A percentile compares a stretch with the other conserved stretches of the same genome.
These are phyloP conservation scores for Melanchra persicariae DNA, from an alignment of 2,888 invertebrate species.

Conservation along the genomic window DNA sequence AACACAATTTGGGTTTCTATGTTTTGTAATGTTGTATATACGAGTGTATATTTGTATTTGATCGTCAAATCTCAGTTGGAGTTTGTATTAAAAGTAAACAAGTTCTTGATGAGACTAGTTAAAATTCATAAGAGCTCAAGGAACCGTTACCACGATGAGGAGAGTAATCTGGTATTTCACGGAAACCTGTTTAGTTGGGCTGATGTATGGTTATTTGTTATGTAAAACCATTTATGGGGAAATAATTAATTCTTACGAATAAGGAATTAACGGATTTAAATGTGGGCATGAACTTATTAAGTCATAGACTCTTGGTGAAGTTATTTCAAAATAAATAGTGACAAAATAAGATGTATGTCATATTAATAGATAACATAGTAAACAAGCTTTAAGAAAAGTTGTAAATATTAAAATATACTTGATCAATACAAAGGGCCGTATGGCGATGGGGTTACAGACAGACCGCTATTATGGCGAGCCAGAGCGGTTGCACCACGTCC, in stretches of 20 bases:
- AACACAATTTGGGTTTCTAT: constrained; percentile 33
- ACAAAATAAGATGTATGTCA: background rate
- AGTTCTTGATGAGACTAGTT: constrained; percentile 68
- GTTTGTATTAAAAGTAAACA: constrained; percentile 61
- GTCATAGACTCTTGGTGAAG: background rate
- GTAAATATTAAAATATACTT: constrained; percentile 20
- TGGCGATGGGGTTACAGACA: background rate
- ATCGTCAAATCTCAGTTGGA: constrained; percentile 38
- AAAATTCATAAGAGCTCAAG: constrained; percentile 70
- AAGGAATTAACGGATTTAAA: constrained; percentile 21
- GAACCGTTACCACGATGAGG: constrained; percentile 69
- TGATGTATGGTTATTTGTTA: constrained; percentile 53
- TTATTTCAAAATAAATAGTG: constrained; percentile 8
- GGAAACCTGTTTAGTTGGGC: constrained; percentile 69
- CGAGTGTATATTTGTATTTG: constrained; percentile 27
- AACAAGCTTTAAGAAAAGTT: background rate
- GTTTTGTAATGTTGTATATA: constrained; percentile 12
- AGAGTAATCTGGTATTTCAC: constrained; percentile 66
- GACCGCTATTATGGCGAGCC: constrained; percentile 6
- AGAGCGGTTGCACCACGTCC: constrained; percentile 32
- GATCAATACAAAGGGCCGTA: constrained; percentile 25
- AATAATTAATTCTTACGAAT: constrained; percentile 29
- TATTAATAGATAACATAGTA: background rate
- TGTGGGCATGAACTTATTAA: background rate
- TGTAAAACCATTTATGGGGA: constrained; percentile 55